Percentiles rank a stretch among this genome's conserved stretches.
These are phyloP conservation scores for Tringa solitaria DNA, from an alignment of 2,113 vertebrate genomes.

Conservation along the genomic window DNA sequence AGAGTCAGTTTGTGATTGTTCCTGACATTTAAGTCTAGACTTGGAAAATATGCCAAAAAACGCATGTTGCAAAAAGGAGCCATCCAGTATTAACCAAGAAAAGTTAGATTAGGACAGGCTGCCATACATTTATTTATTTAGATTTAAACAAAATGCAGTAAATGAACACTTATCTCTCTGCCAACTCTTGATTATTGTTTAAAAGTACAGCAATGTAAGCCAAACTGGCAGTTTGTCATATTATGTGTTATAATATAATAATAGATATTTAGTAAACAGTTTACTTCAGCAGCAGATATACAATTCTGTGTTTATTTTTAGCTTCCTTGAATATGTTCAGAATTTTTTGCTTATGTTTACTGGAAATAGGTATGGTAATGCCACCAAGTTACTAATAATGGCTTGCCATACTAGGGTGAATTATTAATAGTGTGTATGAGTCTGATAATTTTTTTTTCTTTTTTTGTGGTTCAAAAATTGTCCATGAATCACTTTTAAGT, in stretches of 20 bases:
- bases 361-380: slow-evolving; percentile 43
- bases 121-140: slow-evolving; percentile 15
- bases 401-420: slow-evolving; percentile 27
- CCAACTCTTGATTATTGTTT: slow-evolving; percentile 37
- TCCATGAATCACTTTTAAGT: not conserved
- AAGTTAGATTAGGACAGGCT: not conserved
- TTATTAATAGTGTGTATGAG: not conserved
- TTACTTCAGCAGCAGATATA: slow-evolving; percentile 37
- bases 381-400: slow-evolving; percentile 16
- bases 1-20: not conserved
- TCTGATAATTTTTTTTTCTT: not conserved
- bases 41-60: not conserved
- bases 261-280: slow-evolving; percentile 57
- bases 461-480: not conserved
- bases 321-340: slow-evolving; percentile 4
- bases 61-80: not conserved
- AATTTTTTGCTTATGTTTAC: slow-evolving; percentile 35
- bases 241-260: slow-evolving; percentile 19
- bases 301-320: slow-evolving; percentile 61
- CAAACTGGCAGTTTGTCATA: slow-evolving; percentile 47
- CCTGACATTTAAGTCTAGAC: not conserved
- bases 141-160: slow-evolving; percentile 2
- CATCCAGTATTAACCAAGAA: not conserved
- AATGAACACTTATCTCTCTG: slow-evolving; percentile 27
- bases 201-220: slow-evolving; percentile 3